phyloP scores from a whole-genome alignment of 2,113 vertebrate genomes.

The Pomatostomus ruficeps region DNA sequence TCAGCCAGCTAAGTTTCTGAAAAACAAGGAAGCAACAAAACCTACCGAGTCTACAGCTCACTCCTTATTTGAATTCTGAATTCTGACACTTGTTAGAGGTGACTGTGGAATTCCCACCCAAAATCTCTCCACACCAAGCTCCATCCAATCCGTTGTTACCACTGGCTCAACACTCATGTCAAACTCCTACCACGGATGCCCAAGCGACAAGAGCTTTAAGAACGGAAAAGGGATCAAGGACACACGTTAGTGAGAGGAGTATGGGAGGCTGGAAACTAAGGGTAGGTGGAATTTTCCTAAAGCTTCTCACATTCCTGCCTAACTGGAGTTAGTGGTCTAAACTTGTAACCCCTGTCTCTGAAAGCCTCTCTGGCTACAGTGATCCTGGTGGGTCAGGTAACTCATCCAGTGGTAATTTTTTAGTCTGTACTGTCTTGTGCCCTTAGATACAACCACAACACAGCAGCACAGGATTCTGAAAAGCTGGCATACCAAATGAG shows the following conservation, averaged over 20 bases:
- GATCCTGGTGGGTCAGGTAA: not conserved
- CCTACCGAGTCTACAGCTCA: not conserved
- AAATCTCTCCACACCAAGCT: not conserved
- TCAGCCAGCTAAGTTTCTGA: not conserved
- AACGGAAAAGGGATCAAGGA: not conserved
- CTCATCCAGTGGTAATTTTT: not conserved
- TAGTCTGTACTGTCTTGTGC: not conserved
- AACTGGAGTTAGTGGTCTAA: not conserved
- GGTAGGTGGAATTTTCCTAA: not conserved
- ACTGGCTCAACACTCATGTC: not conserved
- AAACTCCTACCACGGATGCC: not conserved
- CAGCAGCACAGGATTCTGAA: not conserved
- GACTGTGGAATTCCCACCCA: not conserved
- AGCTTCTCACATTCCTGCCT: not conserved
- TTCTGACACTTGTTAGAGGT: not conserved
- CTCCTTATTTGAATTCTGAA: not conserved
- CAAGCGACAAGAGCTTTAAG: not conserved
- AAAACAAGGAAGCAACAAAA: not conserved
- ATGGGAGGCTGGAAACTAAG: not conserved
- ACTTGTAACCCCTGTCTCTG: not conserved
- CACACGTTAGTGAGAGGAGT: not conserved
- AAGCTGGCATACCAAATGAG: not conserved
- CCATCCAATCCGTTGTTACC: not conserved
- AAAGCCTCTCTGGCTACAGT: not conserved
- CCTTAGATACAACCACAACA: not conserved